Conservation (phyloP, 35 echinoderm and acorn worm genomes). For the Stichopus chloronotus region DNA sequence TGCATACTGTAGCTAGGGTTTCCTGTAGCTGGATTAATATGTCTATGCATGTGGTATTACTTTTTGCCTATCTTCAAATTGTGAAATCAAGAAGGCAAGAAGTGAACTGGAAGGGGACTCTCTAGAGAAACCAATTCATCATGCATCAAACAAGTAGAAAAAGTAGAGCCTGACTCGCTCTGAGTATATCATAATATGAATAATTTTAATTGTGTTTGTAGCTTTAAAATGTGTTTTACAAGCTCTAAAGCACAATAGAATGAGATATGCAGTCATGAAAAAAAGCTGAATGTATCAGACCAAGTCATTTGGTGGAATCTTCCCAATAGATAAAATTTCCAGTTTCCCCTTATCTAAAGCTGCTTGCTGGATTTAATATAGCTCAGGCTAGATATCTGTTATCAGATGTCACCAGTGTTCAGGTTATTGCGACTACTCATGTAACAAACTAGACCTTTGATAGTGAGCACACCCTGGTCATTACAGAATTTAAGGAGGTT, state of each 20-base stretch:
- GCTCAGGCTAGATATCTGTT: background rate
- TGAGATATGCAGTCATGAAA: slow-evolving; percentile 2
- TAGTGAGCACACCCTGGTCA: background rate
- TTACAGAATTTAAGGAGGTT: background rate
- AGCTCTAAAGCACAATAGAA: background rate
- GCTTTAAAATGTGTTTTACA: background rate
- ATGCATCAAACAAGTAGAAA: no score
- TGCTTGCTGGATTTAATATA: background rate
- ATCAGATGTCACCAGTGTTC: background rate
- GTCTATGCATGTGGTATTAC: no score
- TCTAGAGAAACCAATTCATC: no score
- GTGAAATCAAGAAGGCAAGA: no score
- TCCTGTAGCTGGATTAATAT: no score
- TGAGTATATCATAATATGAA: background rate
- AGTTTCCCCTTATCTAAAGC: background rate
- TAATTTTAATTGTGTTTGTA: background rate
- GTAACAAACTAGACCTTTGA: background rate
- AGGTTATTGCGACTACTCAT: no score
- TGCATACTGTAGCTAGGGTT: no score
- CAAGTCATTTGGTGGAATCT: background rate
- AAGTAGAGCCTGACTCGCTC: background rate
- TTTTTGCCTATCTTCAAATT: no score
- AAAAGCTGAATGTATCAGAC: background rate
- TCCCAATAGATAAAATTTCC: background rate
- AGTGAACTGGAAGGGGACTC: no score